These are phyloP conservation scores for Pseudomyrmex pallidus DNA, from an alignment of 1,140 invertebrate genomes.

Conservation along the genomic window DNA sequence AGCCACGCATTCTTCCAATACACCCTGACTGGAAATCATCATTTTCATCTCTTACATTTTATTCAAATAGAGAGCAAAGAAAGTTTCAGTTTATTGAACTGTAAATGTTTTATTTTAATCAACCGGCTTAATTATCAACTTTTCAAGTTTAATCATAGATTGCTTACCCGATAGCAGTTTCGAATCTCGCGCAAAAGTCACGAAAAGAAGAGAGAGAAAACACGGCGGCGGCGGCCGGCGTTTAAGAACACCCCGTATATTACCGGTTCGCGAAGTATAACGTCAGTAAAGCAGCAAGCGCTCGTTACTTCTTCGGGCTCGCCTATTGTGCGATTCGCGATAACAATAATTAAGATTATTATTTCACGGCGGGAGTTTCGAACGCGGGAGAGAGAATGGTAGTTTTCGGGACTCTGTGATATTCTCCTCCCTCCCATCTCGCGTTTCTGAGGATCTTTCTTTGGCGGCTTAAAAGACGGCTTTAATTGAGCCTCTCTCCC, in stretches of 20 bases:
- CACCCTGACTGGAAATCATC: no score
- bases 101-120: no score
- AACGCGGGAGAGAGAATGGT: constrained; percentile 33
- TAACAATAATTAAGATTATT: constrained; percentile 63
- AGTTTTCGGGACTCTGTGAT: constrained; percentile 36
- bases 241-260: constrained; percentile 11
- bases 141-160: background rate
- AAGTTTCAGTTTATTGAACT: no score
- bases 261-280: background rate
- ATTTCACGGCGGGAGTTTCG: constrained; percentile 59
- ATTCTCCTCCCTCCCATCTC: background rate
- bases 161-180: background rate
- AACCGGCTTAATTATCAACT: no score
- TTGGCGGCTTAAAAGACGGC: constrained; percentile 66
- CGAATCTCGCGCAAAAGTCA: background rate
- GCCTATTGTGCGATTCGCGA: constrained; percentile 38
- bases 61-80: no score
- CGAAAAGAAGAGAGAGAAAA: background rate
- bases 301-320: background rate
- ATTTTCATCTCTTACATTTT: no score
- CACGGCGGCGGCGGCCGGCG: background rate
- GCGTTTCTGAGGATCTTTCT: constrained; percentile 42
- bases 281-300: background rate
- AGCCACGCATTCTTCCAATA: no score
- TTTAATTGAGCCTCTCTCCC: constrained; percentile 74